A percentile compares a stretch with the other conserved stretches of the same genome.
phyloP scores from a whole-genome alignment of 2,797 vertebrate genomes.

The Anisognathus igniventris region DNA sequence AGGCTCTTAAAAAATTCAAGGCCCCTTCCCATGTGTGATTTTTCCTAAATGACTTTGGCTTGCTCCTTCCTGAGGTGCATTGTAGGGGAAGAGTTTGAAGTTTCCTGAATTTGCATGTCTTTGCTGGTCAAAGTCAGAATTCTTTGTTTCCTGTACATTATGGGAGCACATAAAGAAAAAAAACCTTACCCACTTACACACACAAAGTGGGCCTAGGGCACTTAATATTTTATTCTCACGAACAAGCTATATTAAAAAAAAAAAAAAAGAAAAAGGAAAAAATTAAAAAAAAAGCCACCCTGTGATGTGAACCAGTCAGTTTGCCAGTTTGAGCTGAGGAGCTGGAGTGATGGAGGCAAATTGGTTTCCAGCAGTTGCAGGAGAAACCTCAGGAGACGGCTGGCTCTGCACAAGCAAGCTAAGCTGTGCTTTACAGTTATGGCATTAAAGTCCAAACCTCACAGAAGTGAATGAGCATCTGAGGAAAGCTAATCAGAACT shows the following conservation, averaged over 20 bases:
- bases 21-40: constrained; percentile 18
- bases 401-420: constrained; percentile 56
- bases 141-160: constrained; percentile 48
- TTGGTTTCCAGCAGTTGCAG: constrained; percentile 63
- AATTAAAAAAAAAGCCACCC: background rate
- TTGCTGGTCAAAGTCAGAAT: constrained; percentile 53
- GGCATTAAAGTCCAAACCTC: constrained; percentile 64
- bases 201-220: constrained; percentile 31
- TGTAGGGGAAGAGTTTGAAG: constrained; percentile 40
- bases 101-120: constrained; percentile 46
- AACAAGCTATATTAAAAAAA: background rate
- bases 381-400: constrained; percentile 63
- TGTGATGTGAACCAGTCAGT: constrained; percentile 56
- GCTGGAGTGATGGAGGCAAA: constrained; percentile 60
- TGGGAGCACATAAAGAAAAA: background rate
- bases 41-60: constrained; percentile 54
- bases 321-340: constrained; percentile 39
- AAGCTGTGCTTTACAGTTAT: constrained; percentile 62
- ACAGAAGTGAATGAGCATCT: constrained; percentile 64
- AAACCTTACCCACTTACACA: background rate
- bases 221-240: constrained; percentile 50
- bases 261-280: background rate
- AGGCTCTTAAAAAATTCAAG: constrained; percentile 38
- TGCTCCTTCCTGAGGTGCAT: constrained; percentile 28
- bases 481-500: constrained; percentile 67